phyloP scores from a whole-genome alignment of 2,888 invertebrate species.

The Acanthococcus lagerstroemiae region DNA sequence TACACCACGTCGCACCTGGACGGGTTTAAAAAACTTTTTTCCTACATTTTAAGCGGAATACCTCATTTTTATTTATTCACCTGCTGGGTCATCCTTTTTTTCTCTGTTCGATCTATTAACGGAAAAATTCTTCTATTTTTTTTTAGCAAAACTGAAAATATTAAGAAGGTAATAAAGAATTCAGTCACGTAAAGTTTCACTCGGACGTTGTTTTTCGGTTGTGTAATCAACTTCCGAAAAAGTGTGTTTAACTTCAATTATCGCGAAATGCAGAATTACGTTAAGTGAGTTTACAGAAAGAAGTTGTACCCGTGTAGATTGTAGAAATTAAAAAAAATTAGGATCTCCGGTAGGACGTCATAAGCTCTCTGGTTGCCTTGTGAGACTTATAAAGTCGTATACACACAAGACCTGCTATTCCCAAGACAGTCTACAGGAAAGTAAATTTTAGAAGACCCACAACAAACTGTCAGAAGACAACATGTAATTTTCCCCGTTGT shows the following conservation, averaged over 20 bases:
- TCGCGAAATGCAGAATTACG: constrained; percentile 16
- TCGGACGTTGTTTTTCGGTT: constrained; percentile 4
- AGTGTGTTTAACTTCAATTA: constrained; percentile 18
- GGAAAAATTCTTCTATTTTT: neutral
- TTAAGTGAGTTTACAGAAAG: neutral
- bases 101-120: constrained; percentile 3
- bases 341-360: too few species aligned
- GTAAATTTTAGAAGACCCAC: too few species aligned
- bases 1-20: constrained; percentile 24
- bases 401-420: too few species aligned
- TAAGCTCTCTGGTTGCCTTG: too few species aligned
- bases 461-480: too few species aligned
- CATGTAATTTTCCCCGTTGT: too few species aligned
- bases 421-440: too few species aligned
- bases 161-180: constrained; percentile 8
- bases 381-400: too few species aligned
- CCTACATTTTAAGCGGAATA: neutral
- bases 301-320: neutral
- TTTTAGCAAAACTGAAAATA: constrained; percentile 9
- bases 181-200: constrained; percentile 16
- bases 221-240: neutral
- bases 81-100: constrained; percentile 20
- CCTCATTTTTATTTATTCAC: constrained; percentile 16
- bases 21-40: constrained; percentile 7
- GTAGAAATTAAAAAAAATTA: too few species aligned